Base-by-base conservation (phyloP, 2,113 vertebrate genomes). In the Pontoporia blainvillei region DNA sequence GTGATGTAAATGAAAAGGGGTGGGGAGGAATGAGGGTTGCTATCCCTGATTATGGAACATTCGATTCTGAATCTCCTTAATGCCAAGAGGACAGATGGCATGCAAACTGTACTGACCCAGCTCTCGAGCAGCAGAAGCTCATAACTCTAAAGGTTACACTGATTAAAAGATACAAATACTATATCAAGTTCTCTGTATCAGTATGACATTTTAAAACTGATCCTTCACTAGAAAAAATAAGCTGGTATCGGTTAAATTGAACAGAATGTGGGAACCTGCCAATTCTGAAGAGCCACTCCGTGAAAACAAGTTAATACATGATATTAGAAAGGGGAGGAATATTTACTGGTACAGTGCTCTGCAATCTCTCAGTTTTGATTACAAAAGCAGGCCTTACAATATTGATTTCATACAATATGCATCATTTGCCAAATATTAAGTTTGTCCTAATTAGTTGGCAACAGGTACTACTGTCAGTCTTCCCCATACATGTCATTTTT, bases 401-500 rank as follows among this genome's bases (percentile, higher is more conserved):
- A 99, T 72, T 97, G 98, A 98, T 99, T 98, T 99, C 98, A 97
- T 98, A 98, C 97, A 97, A 98, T 98, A 98, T 98, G 99, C 98
- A 97, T 98, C 98, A 98, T 97, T 98, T 98, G 98, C 98, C 98
- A 81, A 98, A 98, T 98, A 97, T 96, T 96, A 76, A 95, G 91
- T 91, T 75, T 86, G 96, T 98, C 97, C 98, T 98, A 97, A 97
- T 91, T 87, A 87, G 94, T 84, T 89, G 90, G n/a, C 20, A 29
- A 25, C 90, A 69, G 91, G 49, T 97, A 98, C 98, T 98, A 98
- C 98, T 98, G 98, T 96, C 99, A 99, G 13, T 99, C 98, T 75
- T 99, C 99, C 2, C 99, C 99, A 0, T 99, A 99, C 98, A 99
- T 99, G 98, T 99, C 99, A 3, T 99, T 99, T 76, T 99, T 99